phyloP scores from a whole-genome alignment of 2,113 vertebrate species.

The Calidris pugnax region DNA sequence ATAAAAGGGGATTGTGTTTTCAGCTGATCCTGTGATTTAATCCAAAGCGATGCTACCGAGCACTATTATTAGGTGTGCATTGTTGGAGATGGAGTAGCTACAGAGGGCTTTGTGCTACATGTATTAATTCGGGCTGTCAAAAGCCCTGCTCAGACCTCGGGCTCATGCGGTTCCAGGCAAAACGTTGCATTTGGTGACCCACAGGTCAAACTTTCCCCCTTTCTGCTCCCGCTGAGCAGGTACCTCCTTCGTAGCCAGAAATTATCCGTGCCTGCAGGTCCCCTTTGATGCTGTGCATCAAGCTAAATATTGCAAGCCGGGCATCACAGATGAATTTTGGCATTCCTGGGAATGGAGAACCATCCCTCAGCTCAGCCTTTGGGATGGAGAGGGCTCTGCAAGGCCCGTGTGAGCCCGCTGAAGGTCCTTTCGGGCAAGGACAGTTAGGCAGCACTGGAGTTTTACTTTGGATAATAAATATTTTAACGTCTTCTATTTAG shows the following conservation, averaged over 20 bases:
- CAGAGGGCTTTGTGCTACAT: neutral
- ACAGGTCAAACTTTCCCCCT: neutral
- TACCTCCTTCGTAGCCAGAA: neutral
- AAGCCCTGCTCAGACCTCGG: neutral
- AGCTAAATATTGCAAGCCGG: neutral
- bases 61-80: slow-evolving; percentile 10
- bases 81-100: neutral
- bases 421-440: neutral
- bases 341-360: neutral
- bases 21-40: slow-evolving; percentile 38
- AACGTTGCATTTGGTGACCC: neutral
- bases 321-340: neutral
- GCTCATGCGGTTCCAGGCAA: neutral
- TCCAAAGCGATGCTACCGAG: neutral
- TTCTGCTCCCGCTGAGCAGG: neutral
- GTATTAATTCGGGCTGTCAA: neutral
- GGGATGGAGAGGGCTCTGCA: neutral
- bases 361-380: neutral
- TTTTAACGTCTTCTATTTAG: neutral
- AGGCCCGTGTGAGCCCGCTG: neutral
- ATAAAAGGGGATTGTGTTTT: slow-evolving; percentile 31
- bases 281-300: neutral
- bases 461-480: neutral
- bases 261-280: neutral
- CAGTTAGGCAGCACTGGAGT: neutral